Percentiles rank a stretch among this genome's conserved stretches.
Conservation (phyloP, 2,888 invertebrate genomes). For the Carabus problematicus region DNA sequence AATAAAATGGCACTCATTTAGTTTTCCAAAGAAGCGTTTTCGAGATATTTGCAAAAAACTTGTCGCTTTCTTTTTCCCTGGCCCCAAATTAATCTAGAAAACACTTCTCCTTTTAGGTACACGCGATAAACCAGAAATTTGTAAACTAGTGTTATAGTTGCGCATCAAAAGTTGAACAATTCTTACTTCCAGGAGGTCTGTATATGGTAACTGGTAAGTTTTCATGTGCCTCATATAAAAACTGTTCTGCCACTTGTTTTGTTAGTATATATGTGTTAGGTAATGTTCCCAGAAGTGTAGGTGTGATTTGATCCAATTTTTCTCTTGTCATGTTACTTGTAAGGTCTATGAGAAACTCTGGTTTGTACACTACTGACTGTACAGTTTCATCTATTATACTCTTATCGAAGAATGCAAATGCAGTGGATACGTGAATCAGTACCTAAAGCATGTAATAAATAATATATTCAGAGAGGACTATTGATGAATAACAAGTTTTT, state of each 20-base stretch:
- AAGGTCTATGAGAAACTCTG: not conserved
- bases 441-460: not conserved
- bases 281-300: not conserved
- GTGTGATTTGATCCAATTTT: not conserved
- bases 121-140: no score
- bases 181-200: not conserved
- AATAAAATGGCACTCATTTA: no score
- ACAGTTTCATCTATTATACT: constrained; percentile 8
- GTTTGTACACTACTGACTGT: not conserved
- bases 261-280: constrained; percentile 7
- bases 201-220: constrained; percentile 5
- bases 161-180: no score
- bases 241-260: not conserved
- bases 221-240: not conserved
- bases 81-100: no score
- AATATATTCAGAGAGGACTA: no score
- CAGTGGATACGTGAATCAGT: not conserved
- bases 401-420: not conserved
- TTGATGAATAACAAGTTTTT: constrained; percentile 2
- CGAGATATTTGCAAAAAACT: no score
- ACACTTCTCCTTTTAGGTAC: no score
- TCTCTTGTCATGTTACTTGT: not conserved
- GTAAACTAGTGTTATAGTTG: no score
- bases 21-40: no score
- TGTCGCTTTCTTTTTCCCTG: no score